Evolutionary conservation across 2,797 vertebrate species (phyloP).

Genomic region (Trachurus trachurus): DNA sequence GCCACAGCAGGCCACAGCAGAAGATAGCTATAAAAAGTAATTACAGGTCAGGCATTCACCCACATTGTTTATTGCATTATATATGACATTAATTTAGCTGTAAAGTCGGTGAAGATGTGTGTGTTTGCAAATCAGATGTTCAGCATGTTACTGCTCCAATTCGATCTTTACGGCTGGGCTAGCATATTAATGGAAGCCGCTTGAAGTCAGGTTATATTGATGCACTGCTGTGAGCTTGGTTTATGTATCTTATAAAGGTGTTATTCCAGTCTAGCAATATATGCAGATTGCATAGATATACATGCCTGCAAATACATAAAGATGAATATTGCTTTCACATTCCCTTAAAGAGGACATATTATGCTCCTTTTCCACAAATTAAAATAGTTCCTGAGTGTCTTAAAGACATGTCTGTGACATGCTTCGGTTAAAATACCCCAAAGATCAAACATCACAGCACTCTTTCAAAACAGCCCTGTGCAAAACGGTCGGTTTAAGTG

Average conservation of each 20-base stretch:
- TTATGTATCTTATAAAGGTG: slow-evolving; percentile 20
- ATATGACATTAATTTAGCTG: slow-evolving; percentile 48
- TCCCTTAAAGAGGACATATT: too few relatives aligned
- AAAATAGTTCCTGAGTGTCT: too few relatives aligned
- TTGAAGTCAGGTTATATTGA: slow-evolving; percentile 35
- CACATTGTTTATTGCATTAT: slow-evolving; percentile 43
- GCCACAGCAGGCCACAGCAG: slow-evolving; percentile 13
- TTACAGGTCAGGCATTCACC: slow-evolving; percentile 24
- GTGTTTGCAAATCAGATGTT: slow-evolving; percentile 65
- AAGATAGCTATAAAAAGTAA: background rate
- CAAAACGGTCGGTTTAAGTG: too few relatives aligned
- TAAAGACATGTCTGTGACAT: too few relatives aligned
- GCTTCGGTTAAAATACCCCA: too few relatives aligned
- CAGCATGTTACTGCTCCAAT: slow-evolving; percentile 40
- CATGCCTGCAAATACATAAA: too few relatives aligned
- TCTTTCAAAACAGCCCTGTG: too few relatives aligned
- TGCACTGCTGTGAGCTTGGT: slow-evolving; percentile 22
- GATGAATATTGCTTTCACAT: too few relatives aligned
- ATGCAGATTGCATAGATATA: slow-evolving; percentile 1
- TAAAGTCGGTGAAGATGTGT: slow-evolving; percentile 55
- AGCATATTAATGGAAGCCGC: slow-evolving; percentile 43
- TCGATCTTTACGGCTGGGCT: slow-evolving; percentile 39
- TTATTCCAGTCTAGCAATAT: slow-evolving; percentile 4
- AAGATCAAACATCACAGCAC: too few relatives aligned
- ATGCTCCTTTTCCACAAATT: too few relatives aligned